These are phyloP conservation scores for Porites rus DNA, from an alignment of 92 coral and sea anemone species.

Conservation along the genomic window DNA sequence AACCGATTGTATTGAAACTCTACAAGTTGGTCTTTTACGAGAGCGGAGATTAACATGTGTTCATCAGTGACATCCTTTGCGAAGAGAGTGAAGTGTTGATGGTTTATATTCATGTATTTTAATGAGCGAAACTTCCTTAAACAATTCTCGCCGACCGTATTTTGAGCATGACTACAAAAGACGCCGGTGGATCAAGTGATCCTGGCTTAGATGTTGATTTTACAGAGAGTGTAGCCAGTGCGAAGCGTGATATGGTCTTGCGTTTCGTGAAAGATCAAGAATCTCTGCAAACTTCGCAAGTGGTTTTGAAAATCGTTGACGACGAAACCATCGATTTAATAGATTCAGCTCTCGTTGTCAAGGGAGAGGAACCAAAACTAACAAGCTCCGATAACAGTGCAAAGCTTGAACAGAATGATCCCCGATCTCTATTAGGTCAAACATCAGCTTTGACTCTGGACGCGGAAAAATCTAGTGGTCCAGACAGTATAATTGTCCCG, in stretches of 20 bases:
- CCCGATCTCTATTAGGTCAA: conserved; percentile 29
- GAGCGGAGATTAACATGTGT: conserved; percentile 4
- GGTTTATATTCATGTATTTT: conserved; percentile 30
- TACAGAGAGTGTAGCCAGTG: conserved; percentile 67
- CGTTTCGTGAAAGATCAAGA: conserved; percentile 97
- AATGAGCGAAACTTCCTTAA: conserved; percentile 27
- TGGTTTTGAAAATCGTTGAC: conserved; percentile 77
- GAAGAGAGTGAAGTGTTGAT: conserved; percentile 6
- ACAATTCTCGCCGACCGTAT: not conserved
- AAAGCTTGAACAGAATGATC: conserved; percentile 1
- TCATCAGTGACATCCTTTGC: conserved; percentile 14
- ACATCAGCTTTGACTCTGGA: conserved; percentile 41
- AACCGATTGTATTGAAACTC: not conserved
- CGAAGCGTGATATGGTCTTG: conserved; percentile 88
- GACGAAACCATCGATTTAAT: conserved; percentile 93
- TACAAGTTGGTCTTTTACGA: not conserved
- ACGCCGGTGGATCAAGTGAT: not conserved
- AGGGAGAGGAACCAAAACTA: conserved; percentile 54
- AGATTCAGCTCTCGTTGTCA: conserved; percentile 77
- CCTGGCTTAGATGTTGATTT: conserved; percentile 46
- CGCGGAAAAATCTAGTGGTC: conserved; percentile 4
- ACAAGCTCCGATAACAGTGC: conserved; percentile 13
- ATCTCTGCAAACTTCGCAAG: conserved; percentile 90
- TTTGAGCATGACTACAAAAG: conserved; percentile 20
- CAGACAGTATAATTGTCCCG: conserved; percentile 47